Conservation (phyloP, 1,140 invertebrate genomes). For the Trichogramma pretiosum region DNA sequence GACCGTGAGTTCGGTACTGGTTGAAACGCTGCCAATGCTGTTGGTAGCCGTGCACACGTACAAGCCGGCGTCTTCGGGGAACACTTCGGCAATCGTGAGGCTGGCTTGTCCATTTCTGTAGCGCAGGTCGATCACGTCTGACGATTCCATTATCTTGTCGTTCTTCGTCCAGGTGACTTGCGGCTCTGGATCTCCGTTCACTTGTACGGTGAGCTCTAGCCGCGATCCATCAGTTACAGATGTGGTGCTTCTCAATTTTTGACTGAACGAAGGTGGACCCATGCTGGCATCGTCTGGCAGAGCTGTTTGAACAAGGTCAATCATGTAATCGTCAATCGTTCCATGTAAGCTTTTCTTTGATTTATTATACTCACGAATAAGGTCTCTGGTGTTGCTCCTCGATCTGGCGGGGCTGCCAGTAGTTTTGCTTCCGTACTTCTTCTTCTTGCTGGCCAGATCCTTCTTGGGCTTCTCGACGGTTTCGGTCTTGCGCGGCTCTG, state of each 20-base stretch:
- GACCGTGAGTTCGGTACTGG: slow-evolving; percentile 72
- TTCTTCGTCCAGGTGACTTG: slow-evolving; percentile 80
- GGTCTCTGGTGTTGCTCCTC: slow-evolving; percentile 80
- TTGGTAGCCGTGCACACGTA: slow-evolving; percentile 86
- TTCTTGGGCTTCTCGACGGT: slow-evolving; percentile 40
- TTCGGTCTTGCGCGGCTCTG: not conserved
- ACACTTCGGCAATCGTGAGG: slow-evolving; percentile 81
- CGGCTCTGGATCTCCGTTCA: slow-evolving; percentile 85
- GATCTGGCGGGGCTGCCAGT: slow-evolving; percentile 69
- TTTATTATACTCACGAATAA: slow-evolving; percentile 65
- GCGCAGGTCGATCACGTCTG: slow-evolving; percentile 80
- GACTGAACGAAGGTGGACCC: slow-evolving; percentile 74
- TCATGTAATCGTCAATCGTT: too few species aligned
- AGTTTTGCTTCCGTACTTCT: slow-evolving; percentile 63
- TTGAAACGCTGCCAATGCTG: slow-evolving; percentile 73
- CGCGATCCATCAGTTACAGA: slow-evolving; percentile 74
- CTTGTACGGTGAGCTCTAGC: slow-evolving; percentile 65
- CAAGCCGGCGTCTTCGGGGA: slow-evolving; percentile 86
- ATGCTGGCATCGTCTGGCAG: slow-evolving; percentile 76
- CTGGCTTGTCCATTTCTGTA: slow-evolving; percentile 81
- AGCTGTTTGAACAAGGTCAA: slow-evolving; percentile 49
- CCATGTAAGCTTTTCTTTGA: too few species aligned
- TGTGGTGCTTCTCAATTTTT: slow-evolving; percentile 55
- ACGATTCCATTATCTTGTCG: slow-evolving; percentile 63
- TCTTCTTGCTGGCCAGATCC: slow-evolving; percentile 63